phyloP scores from a whole-genome alignment of 2,888 invertebrate genomes.

The Dichetophora obliterata region DNA sequence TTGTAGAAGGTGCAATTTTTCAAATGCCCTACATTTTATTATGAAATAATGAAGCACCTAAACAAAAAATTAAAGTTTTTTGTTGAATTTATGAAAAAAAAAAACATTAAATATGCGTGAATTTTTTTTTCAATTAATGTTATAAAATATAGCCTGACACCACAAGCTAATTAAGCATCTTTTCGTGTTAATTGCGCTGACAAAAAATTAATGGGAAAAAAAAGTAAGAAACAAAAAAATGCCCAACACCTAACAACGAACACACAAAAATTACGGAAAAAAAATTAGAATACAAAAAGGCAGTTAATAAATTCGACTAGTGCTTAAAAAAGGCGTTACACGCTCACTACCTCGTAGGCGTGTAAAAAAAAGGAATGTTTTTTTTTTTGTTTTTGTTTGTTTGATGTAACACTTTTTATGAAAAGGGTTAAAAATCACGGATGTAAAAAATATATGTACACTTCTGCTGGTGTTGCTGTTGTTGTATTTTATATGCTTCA shows the following conservation, averaged over 20 bases:
- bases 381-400: too few relatives aligned
- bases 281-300: too few relatives aligned
- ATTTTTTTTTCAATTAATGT: neutral
- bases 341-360: neutral
- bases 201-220: neutral
- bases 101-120: too few relatives aligned
- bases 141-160: neutral
- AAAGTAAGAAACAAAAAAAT: neutral
- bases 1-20: too few relatives aligned
- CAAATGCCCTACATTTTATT: too few relatives aligned
- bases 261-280: neutral
- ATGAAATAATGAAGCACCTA: too few relatives aligned
- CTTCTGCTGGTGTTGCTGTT: neutral
- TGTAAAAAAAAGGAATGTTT: too few relatives aligned
- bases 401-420: neutral
- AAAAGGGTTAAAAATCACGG: constrained; percentile 9
- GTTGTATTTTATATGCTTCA: neutral
- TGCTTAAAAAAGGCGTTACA: constrained; percentile 1
- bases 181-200: neutral
- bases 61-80: too few relatives aligned
- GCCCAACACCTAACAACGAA: neutral
- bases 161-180: neutral
- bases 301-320: neutral
- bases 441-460: neutral
- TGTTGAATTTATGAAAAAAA: too few relatives aligned